Evolutionary conservation across 2,113 vertebrate species (phyloP).

Genomic region (Dromaius novaehollandiae): DNA sequence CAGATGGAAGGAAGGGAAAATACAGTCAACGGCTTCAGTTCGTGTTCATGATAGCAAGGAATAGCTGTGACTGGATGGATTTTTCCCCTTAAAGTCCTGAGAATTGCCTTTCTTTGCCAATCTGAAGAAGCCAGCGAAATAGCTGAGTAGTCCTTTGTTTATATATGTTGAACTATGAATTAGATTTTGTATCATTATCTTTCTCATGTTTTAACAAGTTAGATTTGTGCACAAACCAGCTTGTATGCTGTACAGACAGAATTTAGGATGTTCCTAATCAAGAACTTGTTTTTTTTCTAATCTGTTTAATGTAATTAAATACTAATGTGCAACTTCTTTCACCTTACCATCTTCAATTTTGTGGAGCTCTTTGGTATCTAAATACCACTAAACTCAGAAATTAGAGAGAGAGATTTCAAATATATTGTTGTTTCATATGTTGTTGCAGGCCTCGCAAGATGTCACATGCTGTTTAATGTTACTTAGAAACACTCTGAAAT

Average conservation of each 20-base stretch:
- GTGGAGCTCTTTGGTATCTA: not conserved
- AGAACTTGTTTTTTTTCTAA: not conserved
- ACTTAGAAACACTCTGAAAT: not conserved
- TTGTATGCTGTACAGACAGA: not conserved
- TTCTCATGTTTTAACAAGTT: not conserved
- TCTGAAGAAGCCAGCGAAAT: not conserved
- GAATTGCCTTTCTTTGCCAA: not conserved
- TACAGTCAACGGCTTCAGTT: not conserved
- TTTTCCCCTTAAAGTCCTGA: not conserved
- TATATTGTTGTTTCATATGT: not conserved
- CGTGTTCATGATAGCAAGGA: not conserved
- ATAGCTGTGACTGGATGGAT: not conserved
- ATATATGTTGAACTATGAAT: not conserved
- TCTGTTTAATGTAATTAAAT: conserved; percentile 21
- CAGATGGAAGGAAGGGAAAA: conserved; percentile 11
- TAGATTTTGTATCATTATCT: not conserved
- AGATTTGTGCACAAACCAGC: not conserved
- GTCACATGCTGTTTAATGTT: not conserved
- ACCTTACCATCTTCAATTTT: not conserved
- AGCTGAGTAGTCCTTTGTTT: not conserved
- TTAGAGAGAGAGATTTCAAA: not conserved
- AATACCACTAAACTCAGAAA: not conserved
- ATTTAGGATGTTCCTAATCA: not conserved
- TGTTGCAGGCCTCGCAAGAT: not conserved
- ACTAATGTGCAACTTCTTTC: not conserved